Base-by-base conservation (phyloP, 2,113 vertebrate species). In the Dryoscopus gambensis region DNA sequence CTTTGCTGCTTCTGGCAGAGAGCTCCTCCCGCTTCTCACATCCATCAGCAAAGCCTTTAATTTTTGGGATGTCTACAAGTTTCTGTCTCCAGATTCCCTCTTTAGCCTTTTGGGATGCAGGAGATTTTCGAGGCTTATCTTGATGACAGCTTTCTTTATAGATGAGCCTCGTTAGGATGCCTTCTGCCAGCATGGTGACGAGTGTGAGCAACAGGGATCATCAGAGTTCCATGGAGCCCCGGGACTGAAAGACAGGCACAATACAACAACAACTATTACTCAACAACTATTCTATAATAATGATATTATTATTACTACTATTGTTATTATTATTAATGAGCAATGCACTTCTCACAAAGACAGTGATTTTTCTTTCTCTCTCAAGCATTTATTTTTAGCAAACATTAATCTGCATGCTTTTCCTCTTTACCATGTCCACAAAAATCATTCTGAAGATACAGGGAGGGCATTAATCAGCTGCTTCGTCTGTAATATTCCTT, bases 181-280 rank as follows among this genome's bases (percentile, higher is more conserved):
- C 97, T 98, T 98, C 98, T 76, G 97, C 97, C 95, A 98, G 87
- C 98, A 98, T 98, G 94, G 89, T 23, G 70, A 62, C 52, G 57
- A 82, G 35, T 10, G 75, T 27, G 86, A 84, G 74, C 33, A 92
- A 16, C 33, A 76, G 65, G 18, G 62, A 88, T 87, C 73, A 90
- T 22, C 86, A 91, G 44, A 56, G 20, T 39, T 28, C 62, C 93
- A 76, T 40, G 70, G 59, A 47, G 89, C 44, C 84, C 97, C 96
- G 68, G 2, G 11, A 91, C 31, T 5, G 65, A 79, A 49, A 84
- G 15, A 83, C 64, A 93, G 69, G 69, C 71, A 93, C 23, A 56
- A 15, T 6, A 47, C 14, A 53, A n/a, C 31, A 86, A 42, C 39
- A 67, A n/a, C 37, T 7, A 23, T 20, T 60, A 70, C 12, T 60